Percentiles rank a stretch among this genome's conserved stretches.
Evolutionary conservation across 2,888 invertebrate species (phyloP).

Genomic region (Caenorhabditis angaria): DNA sequence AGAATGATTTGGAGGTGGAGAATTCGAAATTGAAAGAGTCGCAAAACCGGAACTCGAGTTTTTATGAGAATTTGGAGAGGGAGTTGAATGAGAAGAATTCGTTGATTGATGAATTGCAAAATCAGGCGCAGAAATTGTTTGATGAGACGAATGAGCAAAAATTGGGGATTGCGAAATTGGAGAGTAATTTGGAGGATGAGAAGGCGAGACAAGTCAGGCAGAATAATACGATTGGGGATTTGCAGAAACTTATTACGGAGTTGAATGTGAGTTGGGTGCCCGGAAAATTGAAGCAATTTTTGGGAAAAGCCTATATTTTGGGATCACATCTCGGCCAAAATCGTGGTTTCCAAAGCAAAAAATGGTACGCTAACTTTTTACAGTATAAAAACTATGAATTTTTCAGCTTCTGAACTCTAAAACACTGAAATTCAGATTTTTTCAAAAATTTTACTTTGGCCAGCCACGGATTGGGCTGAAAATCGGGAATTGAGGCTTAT

Average conservation of each 20-base stretch:
- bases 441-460: too few species aligned
- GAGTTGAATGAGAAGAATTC: conserved; percentile 48
- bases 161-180: conserved; percentile 43
- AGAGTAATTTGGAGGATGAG: conserved; percentile 46
- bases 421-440: too few species aligned
- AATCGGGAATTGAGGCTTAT: too few species aligned
- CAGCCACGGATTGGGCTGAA: too few species aligned
- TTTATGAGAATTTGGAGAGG: conserved; percentile 40
- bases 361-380: too few species aligned
- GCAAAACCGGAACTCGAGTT: conserved; percentile 42
- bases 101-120: conserved; percentile 49
- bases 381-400: too few species aligned
- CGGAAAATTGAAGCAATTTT: too few species aligned
- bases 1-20: conserved; percentile 52
- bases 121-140: conserved; percentile 41
- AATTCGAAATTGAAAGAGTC: conserved; percentile 44
- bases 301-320: too few species aligned
- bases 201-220: conserved; percentile 43
- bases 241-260: conserved; percentile 61
- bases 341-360: neutral
- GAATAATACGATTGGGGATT: conserved; percentile 56
- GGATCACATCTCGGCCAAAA: too few species aligned
- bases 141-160: conserved; percentile 46
- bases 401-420: too few species aligned
- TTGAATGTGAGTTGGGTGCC: conserved; percentile 52